Conservation (phyloP, 2,888 invertebrate genomes). For the Drosophila neonasuta region DNA sequence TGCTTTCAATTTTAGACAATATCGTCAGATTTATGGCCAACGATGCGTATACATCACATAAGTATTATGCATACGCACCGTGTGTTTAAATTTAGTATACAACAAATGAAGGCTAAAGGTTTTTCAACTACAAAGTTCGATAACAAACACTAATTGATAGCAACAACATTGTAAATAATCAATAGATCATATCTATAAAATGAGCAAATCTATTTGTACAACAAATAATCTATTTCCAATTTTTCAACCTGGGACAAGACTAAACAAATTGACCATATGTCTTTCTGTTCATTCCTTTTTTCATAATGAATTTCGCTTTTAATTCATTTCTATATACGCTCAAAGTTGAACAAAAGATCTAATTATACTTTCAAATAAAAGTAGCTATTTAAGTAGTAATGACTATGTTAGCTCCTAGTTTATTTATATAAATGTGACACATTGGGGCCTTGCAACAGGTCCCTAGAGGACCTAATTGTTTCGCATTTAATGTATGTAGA, state of each 20-base stretch:
- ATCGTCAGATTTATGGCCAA: neutral
- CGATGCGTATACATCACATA: constrained; percentile 31
- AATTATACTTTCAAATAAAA: neutral
- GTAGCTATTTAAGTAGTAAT: neutral
- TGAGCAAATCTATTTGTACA: neutral
- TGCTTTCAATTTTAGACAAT: constrained; percentile 21
- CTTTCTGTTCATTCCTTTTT: neutral
- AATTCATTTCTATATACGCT: neutral
- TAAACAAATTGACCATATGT: constrained; percentile 17
- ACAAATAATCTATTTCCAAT: constrained; percentile 17
- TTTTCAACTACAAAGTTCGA: neutral
- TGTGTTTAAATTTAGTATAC: constrained; percentile 6
- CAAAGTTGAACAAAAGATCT: neutral
- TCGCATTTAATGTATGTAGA: constrained; percentile 9
- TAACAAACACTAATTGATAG: neutral
- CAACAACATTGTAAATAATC: constrained; percentile 2
- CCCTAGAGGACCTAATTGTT: neutral
- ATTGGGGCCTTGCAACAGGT: constrained; percentile 1
- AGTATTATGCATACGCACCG: constrained; percentile 30
- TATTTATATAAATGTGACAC: neutral
- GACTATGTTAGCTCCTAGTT: neutral
- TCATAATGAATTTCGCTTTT: neutral
- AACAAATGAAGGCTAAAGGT: constrained; percentile 2
- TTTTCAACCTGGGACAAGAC: constrained; percentile 35
- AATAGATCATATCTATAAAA: constrained; percentile 1